These are phyloP conservation scores for Agapetus fuscipes DNA, from an alignment of 2,888 invertebrate genomes.

Conservation along the genomic window DNA sequence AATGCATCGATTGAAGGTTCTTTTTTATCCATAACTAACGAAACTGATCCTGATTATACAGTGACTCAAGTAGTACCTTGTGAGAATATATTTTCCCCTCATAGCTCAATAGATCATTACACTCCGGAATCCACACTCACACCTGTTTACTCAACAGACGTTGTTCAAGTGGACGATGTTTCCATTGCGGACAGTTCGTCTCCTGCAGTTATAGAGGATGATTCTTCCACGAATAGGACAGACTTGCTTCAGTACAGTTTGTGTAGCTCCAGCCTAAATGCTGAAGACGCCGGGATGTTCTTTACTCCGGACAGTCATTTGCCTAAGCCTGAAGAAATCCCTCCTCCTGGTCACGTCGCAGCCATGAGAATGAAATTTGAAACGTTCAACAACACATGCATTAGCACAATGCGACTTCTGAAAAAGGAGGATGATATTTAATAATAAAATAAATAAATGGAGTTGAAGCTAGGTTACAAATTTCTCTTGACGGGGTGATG, in stretches of 20 bases:
- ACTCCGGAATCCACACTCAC: conserved; percentile 7
- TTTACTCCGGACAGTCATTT: conserved; percentile 24
- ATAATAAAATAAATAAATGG: too few species aligned
- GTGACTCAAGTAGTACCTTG: background rate
- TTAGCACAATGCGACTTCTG: conserved; percentile 17
- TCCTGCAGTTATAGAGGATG: conserved; percentile 25
- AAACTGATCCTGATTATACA: background rate
- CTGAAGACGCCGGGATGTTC: conserved; percentile 8
- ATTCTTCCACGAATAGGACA: conserved; percentile 19
- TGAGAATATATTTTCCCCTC: too few species aligned
- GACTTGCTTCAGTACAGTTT: conserved; percentile 18
- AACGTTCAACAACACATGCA: conserved; percentile 32
- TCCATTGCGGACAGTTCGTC: conserved; percentile 28
- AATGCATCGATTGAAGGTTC: background rate
- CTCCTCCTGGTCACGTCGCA: conserved; percentile 42
- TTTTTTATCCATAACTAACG: background rate
- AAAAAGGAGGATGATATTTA: conserved; percentile 18
- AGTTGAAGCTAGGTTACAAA: too few species aligned
- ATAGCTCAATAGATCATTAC: conserved; percentile 4
- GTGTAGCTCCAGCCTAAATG: conserved; percentile 13
- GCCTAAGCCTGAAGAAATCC: conserved; percentile 30
- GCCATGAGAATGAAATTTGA: conserved; percentile 44
- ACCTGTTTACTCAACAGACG: background rate
- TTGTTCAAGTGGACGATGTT: conserved; percentile 2
- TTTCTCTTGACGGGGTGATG: too few species aligned